Evolutionary conservation across 2,797 vertebrate species (phyloP).

Genomic region (Philypnodon macrostomus): DNA sequence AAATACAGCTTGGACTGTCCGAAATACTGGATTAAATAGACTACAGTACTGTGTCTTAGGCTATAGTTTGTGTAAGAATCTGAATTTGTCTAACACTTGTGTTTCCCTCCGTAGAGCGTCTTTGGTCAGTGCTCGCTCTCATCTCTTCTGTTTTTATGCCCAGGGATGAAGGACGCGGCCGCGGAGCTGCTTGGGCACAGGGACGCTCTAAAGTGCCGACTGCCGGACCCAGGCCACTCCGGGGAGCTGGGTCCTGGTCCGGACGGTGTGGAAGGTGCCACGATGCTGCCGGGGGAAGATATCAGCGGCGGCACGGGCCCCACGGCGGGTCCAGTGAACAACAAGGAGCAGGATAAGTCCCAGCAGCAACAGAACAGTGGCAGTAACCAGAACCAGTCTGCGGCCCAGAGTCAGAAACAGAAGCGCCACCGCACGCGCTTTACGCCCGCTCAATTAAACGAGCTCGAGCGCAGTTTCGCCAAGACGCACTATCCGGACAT

Average conservation of each 20-base stretch:
- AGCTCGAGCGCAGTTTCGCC: constrained; percentile 96
- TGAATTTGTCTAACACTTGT: constrained; percentile 25
- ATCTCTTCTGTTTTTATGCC: constrained; percentile 33
- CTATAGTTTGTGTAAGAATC: constrained; percentile 8
- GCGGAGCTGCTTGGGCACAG: constrained; percentile 92
- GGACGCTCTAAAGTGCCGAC: constrained; percentile 91
- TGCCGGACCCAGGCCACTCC: constrained; percentile 86
- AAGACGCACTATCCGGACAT: constrained; percentile 98
- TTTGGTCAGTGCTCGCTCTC: constrained; percentile 22
- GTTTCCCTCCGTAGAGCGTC: constrained; percentile 19
- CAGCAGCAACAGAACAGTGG: constrained; percentile 63
- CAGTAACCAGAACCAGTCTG: constrained; percentile 79
- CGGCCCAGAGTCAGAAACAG: constrained; percentile 84
- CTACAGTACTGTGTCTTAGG: not conserved
- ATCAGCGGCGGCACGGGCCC: constrained; percentile 86
- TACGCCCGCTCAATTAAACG: constrained; percentile 96
- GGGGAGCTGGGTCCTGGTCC: constrained; percentile 86
- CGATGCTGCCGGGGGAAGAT: constrained; percentile 90
- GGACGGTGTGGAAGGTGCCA: constrained; percentile 90
- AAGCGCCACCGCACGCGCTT: constrained; percentile 95
- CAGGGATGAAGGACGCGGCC: constrained; percentile 95
- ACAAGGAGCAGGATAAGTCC: constrained; percentile 90
- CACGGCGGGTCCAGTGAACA: constrained; percentile 84
- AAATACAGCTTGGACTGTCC: constrained; percentile 9
- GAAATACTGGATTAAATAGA: not conserved